Conservation (phyloP, 2,888 invertebrate species). For the Ophion ventricosus region DNA sequence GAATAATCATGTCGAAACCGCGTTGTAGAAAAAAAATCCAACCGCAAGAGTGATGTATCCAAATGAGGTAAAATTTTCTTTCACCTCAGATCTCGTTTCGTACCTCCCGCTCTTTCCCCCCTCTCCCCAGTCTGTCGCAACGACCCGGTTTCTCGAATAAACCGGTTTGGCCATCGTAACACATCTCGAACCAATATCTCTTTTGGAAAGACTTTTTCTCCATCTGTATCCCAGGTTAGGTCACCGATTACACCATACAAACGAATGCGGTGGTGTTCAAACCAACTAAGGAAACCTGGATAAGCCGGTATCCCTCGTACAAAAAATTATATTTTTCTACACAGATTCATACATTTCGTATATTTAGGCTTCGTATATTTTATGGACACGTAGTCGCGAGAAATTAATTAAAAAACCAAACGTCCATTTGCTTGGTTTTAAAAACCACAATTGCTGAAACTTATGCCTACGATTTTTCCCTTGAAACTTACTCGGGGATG, state of each 20-base stretch:
- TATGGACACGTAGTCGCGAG: too few relatives aligned
- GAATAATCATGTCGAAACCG: too few relatives aligned
- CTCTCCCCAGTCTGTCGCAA: background rate
- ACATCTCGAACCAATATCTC: conserved; percentile 47
- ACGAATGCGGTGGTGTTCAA: conserved; percentile 25
- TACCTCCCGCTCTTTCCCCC: background rate
- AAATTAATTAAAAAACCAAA: too few relatives aligned
- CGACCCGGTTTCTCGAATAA: conserved; percentile 39
- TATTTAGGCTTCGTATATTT: too few relatives aligned
- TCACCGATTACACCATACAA: conserved; percentile 19
- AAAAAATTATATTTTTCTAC: background rate
- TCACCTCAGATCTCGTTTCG: conserved; percentile 17
- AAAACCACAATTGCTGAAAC: too few relatives aligned
- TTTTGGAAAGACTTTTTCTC: conserved; percentile 51
- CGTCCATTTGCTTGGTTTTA: too few relatives aligned
- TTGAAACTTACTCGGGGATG: too few relatives aligned
- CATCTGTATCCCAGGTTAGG: background rate
- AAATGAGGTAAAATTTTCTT: conserved; percentile 15
- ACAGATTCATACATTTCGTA: conserved; percentile 6
- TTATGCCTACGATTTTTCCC: too few relatives aligned
- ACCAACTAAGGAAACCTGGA: background rate
- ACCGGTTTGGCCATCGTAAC: conserved; percentile 45
- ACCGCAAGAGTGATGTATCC: conserved; percentile 6
- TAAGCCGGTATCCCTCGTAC: background rate
- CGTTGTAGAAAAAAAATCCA: background rate